phyloP scores from a whole-genome alignment of 2,113 vertebrate species.

The Anseranas semipalmata region DNA sequence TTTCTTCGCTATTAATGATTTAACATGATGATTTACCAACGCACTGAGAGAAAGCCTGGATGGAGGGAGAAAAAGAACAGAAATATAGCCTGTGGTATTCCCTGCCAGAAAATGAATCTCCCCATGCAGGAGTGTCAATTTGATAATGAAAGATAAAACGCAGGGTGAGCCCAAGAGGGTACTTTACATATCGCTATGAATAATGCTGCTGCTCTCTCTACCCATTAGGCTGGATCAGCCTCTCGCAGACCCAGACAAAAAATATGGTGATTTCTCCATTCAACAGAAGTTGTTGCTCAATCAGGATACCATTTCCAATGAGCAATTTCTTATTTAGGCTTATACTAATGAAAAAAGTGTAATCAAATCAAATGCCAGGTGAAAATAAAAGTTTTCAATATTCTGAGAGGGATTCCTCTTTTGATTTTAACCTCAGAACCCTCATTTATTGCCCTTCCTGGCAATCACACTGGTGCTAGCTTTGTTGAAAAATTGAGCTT shows the following conservation, averaged over 20 bases:
- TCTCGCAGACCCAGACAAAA: slow-evolving; percentile 32
- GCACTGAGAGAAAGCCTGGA: slow-evolving; percentile 27
- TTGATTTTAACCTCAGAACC: not conserved
- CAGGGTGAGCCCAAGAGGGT: slow-evolving; percentile 38
- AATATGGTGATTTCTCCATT: not conserved
- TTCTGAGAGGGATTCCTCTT: not conserved
- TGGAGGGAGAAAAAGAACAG: slow-evolving; percentile 19
- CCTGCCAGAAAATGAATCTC: slow-evolving; percentile 56
- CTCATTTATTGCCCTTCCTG: not conserved
- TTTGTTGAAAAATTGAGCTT: not conserved
- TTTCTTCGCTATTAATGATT: slow-evolving; percentile 57
- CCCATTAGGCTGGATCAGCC: slow-evolving; percentile 13
- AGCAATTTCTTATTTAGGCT: not conserved
- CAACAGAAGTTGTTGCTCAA: slow-evolving; percentile 15
- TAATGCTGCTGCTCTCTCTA: slow-evolving; percentile 27
- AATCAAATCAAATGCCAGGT: not conserved
- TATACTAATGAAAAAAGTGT: not conserved
- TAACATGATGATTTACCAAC: slow-evolving; percentile 60
- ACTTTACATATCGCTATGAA: slow-evolving; percentile 55
- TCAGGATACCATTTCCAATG: not conserved
- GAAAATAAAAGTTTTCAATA: not conserved
- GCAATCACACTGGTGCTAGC: not conserved
- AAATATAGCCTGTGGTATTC: slow-evolving; percentile 63
- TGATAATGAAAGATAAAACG: slow-evolving; percentile 68
- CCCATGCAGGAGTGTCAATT: slow-evolving; percentile 51